These are phyloP conservation scores for Barnardius zonarius DNA, from an alignment of 2,113 vertebrate species.

Conservation along the genomic window DNA sequence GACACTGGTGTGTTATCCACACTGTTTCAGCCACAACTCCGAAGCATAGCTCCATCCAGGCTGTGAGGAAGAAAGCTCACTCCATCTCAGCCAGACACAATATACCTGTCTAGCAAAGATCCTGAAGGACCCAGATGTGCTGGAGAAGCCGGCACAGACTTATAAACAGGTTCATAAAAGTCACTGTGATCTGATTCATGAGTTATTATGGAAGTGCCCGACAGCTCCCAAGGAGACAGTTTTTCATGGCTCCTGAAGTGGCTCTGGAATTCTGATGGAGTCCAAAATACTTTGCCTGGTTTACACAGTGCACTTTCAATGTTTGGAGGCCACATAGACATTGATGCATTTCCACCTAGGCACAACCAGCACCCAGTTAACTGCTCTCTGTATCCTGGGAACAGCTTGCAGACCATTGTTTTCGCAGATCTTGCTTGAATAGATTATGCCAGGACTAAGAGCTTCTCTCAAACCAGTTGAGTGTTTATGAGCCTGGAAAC, in stretches of 20 bases:
- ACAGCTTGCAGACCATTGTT: neutral
- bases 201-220: neutral
- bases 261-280: neutral
- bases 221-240: neutral
- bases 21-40: neutral
- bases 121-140: neutral
- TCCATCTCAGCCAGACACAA: neutral
- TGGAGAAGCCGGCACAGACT: neutral
- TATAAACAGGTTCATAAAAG: neutral
- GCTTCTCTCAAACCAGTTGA: neutral
- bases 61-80: neutral
- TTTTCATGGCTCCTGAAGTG: neutral
- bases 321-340: neutral
- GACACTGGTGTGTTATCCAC: neutral
- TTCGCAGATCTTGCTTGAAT: constrained; percentile 45
- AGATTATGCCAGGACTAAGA: constrained; percentile 42
- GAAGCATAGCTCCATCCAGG: fast-evolving
- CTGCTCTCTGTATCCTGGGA: neutral
- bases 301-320: neutral
- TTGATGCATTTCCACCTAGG: neutral
- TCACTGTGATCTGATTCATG: neutral
- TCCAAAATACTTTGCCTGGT: neutral
- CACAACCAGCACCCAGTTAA: neutral
- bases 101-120: neutral
- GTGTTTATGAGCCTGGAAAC: constrained; percentile 43